phyloP scores from a whole-genome alignment of 2,888 invertebrate genomes.

The Portevinia maculata region DNA sequence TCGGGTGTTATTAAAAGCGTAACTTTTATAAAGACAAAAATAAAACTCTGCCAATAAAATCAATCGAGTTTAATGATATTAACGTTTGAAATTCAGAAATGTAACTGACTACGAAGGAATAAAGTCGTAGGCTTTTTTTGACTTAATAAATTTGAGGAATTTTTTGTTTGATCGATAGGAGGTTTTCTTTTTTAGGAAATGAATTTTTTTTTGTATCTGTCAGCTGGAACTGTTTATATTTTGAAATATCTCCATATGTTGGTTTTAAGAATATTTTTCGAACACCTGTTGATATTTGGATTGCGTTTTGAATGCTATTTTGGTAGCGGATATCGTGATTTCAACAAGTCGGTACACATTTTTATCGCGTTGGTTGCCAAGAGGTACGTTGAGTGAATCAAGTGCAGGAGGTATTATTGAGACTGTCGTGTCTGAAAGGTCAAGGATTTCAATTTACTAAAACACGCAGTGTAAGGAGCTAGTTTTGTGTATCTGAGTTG shows the following conservation, averaged over 20 bases:
- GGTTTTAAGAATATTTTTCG: neutral
- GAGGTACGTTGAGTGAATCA: slow-evolving; percentile 38
- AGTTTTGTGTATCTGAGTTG: slow-evolving; percentile 29
- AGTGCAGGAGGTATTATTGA: neutral
- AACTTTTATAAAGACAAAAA: slow-evolving; percentile 72
- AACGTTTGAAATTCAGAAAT: slow-evolving; percentile 42
- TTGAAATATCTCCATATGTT: neutral
- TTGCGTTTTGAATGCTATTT: neutral
- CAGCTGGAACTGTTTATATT: slow-evolving; percentile 59
- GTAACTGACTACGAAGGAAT: slow-evolving; percentile 44
- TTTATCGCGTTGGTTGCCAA: slow-evolving; percentile 27
- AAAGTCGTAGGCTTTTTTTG: slow-evolving; percentile 44
- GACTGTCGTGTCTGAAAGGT: slow-evolving; percentile 38
- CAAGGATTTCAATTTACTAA: slow-evolving; percentile 42
- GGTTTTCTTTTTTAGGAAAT: slow-evolving; percentile 22
- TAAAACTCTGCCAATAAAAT: neutral
- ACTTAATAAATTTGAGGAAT: slow-evolving; percentile 49
- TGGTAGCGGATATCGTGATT: slow-evolving; percentile 28
- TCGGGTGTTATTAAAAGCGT: slow-evolving; percentile 56
- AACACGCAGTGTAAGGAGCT: slow-evolving; percentile 9
- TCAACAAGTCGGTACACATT: slow-evolving; percentile 54
- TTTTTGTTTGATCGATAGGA: slow-evolving; percentile 71
- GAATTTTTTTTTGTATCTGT: slow-evolving; percentile 22
- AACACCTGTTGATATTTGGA: slow-evolving; percentile 51
- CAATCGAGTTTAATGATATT: slow-evolving; percentile 23